phyloP scores from a whole-genome alignment of 2,113 vertebrate species.

The Bos javanicus region DNA sequence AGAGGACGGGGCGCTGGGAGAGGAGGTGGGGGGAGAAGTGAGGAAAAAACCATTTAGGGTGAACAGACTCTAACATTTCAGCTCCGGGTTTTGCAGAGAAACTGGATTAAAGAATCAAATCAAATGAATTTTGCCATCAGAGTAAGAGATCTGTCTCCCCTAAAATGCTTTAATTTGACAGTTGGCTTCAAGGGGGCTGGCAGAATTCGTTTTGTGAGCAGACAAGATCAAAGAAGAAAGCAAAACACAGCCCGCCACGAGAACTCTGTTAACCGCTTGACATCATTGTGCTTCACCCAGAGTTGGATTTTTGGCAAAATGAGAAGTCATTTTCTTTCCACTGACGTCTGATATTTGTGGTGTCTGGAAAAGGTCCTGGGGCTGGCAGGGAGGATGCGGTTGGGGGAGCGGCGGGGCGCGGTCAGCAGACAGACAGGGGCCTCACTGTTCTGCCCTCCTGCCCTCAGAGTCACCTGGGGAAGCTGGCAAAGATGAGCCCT shows the following conservation, averaged over 20 bases:
- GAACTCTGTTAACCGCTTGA: constrained; percentile 52
- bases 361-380: background rate
- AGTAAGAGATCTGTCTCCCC: constrained; percentile 65
- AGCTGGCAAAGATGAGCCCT: background rate
- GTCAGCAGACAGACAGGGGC: background rate
- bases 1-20: rapidly evolving
- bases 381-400: background rate
- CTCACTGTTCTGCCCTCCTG: background rate
- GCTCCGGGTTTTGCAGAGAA: constrained; percentile 38
- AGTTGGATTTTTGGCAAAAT: background rate
- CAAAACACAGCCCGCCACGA: constrained; percentile 23
- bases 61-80: constrained; percentile 54
- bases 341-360: background rate
- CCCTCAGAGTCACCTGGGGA: background rate
- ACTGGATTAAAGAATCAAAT: constrained; percentile 70
- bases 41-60: too few relatives aligned
- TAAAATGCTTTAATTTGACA: constrained; percentile 71
- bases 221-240: constrained; percentile 52
- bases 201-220: constrained; percentile 67
- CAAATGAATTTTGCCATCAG: constrained; percentile 73
- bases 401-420: rapidly evolving
- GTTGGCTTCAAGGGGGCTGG: constrained; percentile 61
- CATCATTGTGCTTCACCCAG: constrained; percentile 21
- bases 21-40: background rate
- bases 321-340: constrained; percentile 27